Evolutionary conservation across 2,888 invertebrate genomes (phyloP).

Genomic region (Gryllus longicercus): DNA sequence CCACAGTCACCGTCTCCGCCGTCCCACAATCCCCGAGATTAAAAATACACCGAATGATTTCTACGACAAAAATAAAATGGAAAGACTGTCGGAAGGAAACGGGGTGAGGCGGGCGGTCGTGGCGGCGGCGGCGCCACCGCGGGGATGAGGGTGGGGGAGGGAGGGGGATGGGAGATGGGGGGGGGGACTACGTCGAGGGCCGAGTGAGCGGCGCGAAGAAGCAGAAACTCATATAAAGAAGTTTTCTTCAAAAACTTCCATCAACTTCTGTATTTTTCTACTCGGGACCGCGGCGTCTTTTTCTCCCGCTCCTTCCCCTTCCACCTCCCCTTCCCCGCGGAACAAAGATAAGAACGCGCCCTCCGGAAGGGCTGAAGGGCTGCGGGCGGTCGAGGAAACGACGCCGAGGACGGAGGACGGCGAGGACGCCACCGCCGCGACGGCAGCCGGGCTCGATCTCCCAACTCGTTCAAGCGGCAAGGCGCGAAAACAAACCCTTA

Average conservation of each 20-base stretch:
- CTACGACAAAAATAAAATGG: slow-evolving; percentile 37
- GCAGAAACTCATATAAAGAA: slow-evolving; percentile 36
- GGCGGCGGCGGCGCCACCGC: slow-evolving; percentile 3
- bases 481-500: slow-evolving; percentile 17
- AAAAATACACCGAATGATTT: slow-evolving; percentile 39
- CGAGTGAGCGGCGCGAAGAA: slow-evolving; percentile 26
- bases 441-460: background rate
- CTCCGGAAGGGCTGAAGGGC: slow-evolving; percentile 6
- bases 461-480: background rate
- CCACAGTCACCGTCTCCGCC: background rate
- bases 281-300: background rate
- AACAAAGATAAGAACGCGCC: slow-evolving; percentile 10
- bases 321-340: background rate
- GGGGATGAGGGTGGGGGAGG: slow-evolving; percentile 18
- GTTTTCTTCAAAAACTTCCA: slow-evolving; percentile 34
- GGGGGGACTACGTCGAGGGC: slow-evolving; percentile 20
- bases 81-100: slow-evolving; percentile 33
- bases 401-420: background rate
- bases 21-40: slow-evolving; percentile 37
- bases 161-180: slow-evolving; percentile 23
- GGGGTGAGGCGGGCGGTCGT: slow-evolving; percentile 3
- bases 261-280: slow-evolving; percentile 32
- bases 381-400: background rate
- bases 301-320: slow-evolving; percentile 19
- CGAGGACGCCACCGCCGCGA: background rate